Conservation (phyloP, 2,888 invertebrate species). For the Yponomeuta plumbellus region DNA sequence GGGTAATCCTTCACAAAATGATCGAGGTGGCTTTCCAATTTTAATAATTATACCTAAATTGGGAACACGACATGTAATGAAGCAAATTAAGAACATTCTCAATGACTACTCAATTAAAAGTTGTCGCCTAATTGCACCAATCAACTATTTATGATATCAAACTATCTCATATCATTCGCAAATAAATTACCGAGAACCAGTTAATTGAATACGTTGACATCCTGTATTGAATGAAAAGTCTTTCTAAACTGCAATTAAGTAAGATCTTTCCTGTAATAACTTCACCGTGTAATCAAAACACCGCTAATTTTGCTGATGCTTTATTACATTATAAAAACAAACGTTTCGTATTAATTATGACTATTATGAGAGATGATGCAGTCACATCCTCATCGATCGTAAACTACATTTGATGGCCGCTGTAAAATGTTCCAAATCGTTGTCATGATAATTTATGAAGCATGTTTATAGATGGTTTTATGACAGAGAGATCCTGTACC, state of each 20-base stretch:
- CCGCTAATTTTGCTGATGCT: constrained; percentile 58
- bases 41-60: constrained; percentile 11
- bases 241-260: constrained; percentile 51
- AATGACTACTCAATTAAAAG: constrained; percentile 45
- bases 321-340: constrained; percentile 73
- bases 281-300: constrained; percentile 37
- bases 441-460: constrained; percentile 74
- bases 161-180: constrained; percentile 39
- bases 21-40: not conserved
- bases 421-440: constrained; percentile 74
- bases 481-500: constrained; percentile 29
- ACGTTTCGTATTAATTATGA: constrained; percentile 72
- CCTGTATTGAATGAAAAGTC: constrained; percentile 32
- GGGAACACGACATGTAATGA: constrained; percentile 35
- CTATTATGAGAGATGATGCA: constrained; percentile 65
- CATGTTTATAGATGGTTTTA: constrained; percentile 72
- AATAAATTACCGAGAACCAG: constrained; percentile 30
- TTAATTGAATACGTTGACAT: constrained; percentile 19
- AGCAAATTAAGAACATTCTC: constrained; percentile 46
- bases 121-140: constrained; percentile 41
- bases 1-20: not conserved
- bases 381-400: constrained; percentile 68
- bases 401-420: constrained; percentile 70
- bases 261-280: constrained; percentile 43
- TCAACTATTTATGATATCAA: constrained; percentile 43